phyloP scores from a whole-genome alignment of 2,888 invertebrate species.

The Clostera curtula region DNA sequence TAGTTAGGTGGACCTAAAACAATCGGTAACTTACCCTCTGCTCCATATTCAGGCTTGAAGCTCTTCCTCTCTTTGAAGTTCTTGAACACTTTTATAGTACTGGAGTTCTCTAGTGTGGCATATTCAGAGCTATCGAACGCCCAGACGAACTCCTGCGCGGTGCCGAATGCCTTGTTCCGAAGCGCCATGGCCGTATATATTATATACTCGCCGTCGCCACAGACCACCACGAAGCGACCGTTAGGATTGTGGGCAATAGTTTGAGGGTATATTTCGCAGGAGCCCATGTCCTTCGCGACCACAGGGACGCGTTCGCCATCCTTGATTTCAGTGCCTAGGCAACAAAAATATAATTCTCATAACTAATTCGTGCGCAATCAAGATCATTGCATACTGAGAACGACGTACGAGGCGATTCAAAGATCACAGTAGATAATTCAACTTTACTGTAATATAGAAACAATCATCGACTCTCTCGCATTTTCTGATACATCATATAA shows the following conservation, averaged over 20 bases:
- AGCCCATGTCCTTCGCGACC: constrained; percentile 98
- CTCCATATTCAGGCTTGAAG: constrained; percentile 97
- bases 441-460: not conserved
- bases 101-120: constrained; percentile 91
- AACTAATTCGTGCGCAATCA: no score
- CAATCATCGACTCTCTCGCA: not conserved
- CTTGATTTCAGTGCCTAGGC: constrained; percentile 82
- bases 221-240: constrained; percentile 93
- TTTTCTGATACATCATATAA: not conserved
- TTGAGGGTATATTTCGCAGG: constrained; percentile 99
- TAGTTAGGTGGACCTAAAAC: not conserved
- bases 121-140: constrained; percentile 96
- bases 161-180: constrained; percentile 98
- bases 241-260: constrained; percentile 99
- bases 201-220: constrained; percentile 99
- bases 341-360: no score
- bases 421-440: not conserved
- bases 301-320: constrained; percentile 96
- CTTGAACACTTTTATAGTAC: constrained; percentile 94
- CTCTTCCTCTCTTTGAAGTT: constrained; percentile 98
- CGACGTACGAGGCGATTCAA: no score
- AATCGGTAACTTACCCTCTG: constrained; percentile 79
- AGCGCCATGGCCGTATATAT: constrained; percentile 99
- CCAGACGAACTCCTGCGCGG: constrained; percentile 99
- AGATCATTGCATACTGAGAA: no score